phyloP scores from a whole-genome alignment of 1,140 invertebrate species.

The Parasteatoda tepidariorum region DNA sequence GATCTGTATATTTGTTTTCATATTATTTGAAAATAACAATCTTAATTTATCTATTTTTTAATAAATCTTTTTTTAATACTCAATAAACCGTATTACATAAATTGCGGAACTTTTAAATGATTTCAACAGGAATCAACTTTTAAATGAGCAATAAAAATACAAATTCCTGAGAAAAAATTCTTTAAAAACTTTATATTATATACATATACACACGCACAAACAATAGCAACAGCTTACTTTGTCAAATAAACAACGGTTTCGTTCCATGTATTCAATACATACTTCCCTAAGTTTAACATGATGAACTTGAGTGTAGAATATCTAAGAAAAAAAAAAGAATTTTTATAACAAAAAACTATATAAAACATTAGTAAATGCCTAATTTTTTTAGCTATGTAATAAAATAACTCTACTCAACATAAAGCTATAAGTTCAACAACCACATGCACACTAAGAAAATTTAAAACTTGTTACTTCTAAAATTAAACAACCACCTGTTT shows the following conservation, averaged over 20 bases:
- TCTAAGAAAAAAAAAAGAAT: constrained; percentile 66
- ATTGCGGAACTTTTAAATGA: not conserved
- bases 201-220: not conserved
- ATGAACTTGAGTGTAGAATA: constrained; percentile 81
- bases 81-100: too few species aligned
- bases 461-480: not conserved
- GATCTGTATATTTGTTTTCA: too few species aligned
- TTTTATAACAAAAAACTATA: not conserved
- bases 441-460: not conserved
- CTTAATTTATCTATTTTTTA: too few species aligned
- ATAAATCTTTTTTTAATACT: too few species aligned
- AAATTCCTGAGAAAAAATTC: not conserved
- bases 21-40: too few species aligned
- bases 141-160: not conserved
- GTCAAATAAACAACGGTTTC: constrained; percentile 72
- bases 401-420: not conserved
- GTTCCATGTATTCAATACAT: constrained; percentile 78
- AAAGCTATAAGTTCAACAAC: not conserved
- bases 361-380: not conserved
- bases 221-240: constrained; percentile 64
- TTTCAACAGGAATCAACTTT: not conserved
- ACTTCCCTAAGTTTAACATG: constrained; percentile 79
- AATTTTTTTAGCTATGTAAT: not conserved
- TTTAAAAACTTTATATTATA: too few species aligned
- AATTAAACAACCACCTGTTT: not conserved